Evolutionary conservation across 2,888 invertebrate genomes (phyloP).

Genomic region (Lysandra coridon): DNA sequence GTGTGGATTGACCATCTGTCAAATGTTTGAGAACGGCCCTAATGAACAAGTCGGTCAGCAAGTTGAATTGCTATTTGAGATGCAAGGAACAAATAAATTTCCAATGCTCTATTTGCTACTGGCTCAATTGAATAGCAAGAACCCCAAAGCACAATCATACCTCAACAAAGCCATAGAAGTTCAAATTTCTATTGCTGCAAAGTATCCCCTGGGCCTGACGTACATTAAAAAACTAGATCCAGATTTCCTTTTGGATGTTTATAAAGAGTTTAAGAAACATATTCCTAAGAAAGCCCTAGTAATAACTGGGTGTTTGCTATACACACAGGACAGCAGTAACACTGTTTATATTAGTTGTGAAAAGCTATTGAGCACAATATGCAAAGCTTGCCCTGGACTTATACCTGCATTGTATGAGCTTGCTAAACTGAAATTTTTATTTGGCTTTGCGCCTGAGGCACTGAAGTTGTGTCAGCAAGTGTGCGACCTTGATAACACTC

Average conservation of each 20-base stretch:
- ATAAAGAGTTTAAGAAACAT: slow-evolving; percentile 87
- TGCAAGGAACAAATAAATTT: slow-evolving; percentile 84
- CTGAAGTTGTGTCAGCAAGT: slow-evolving; percentile 86
- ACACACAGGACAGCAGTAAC: slow-evolving; percentile 70
- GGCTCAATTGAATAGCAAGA: slow-evolving; percentile 82
- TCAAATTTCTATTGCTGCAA: slow-evolving; percentile 59
- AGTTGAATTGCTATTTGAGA: slow-evolving; percentile 91
- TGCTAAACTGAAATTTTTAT: slow-evolving; percentile 89
- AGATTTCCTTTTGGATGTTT: slow-evolving; percentile 90
- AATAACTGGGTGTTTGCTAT: slow-evolving; percentile 67
- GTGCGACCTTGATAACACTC: slow-evolving; percentile 87
- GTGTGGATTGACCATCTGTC: slow-evolving; percentile 91
- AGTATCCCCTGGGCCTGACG: slow-evolving; percentile 85
- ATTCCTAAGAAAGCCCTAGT: slow-evolving; percentile 83
- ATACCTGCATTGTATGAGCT: slow-evolving; percentile 84
- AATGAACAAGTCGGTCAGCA: slow-evolving; percentile 90
- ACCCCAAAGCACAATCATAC: slow-evolving; percentile 78
- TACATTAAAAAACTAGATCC: slow-evolving; percentile 91
- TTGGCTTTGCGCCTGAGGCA: slow-evolving; percentile 88
- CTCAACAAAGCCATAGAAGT: slow-evolving; percentile 83
- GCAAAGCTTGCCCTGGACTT: slow-evolving; percentile 91
- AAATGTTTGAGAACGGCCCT: slow-evolving; percentile 86
- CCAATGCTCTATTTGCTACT: slow-evolving; percentile 85
- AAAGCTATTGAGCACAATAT: slow-evolving; percentile 85
- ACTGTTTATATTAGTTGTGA: slow-evolving; percentile 78